Evolutionary conservation across 1,140 invertebrate genomes (phyloP), one percentile per base, ranked within the genome.

Genomic region (Acyrthosiphon pisum): DNA sequence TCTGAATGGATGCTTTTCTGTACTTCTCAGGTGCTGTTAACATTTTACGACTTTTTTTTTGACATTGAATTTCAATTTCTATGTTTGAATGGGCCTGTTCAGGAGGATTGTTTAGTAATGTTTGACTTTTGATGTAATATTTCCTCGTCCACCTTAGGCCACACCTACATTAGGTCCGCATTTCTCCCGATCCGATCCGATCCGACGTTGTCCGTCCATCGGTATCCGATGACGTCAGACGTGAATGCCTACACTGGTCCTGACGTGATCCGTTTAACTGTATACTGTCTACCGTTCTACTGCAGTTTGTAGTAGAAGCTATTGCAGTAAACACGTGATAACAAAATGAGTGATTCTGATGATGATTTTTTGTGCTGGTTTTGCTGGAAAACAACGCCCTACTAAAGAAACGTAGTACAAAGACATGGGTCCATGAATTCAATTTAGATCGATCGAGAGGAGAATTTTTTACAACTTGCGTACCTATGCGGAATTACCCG

Each of bases 391-490:
- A 53, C 22, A 53, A 53, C 20, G 81, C 20, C 23, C 7, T 83
- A 41, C 81, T 83, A 41, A 83, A 83, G 37, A 83, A 23, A 83
- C 81, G 81, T 41, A 83, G 81, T 22, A 37, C 81, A 83, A 83
- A 83, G 81, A 83, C 37, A 83, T 83, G 81, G 81, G 81, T 83
- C 81, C 50, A 53, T 53, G 20, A 44, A 83, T 83, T 83, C 37
- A 83, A 83, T 53, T 53, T 53, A 53, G 22, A 53, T 53, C 50
- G 50, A 53, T 53, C 22, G 4, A 53, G 50, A 53, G 50, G 50
- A 53, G 50, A 53, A 53, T 53, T 53, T 22, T 53, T 53, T 53
- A 53, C 50, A 53, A 53, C 20, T 53, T 53, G 50, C 50, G 50
- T 53, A 53, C 20, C 20, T 23, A 53, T 53, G 50, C 20, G 50